Conservation (phyloP, 2,113 vertebrate species). For the Eulemur rufifrons region DNA sequence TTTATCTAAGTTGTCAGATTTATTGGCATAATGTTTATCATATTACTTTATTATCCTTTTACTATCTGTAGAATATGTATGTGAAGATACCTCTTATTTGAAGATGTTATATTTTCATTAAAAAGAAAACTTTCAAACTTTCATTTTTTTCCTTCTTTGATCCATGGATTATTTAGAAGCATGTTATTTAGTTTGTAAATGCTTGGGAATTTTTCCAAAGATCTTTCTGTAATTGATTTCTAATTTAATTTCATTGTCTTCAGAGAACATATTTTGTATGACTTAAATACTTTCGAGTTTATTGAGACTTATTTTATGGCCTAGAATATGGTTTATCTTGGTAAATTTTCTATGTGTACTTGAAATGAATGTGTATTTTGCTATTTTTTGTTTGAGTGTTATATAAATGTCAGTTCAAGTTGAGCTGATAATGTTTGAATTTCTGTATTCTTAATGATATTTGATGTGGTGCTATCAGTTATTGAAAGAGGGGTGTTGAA, state of each 20-base stretch:
- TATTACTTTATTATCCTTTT: background rate
- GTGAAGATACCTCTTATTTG: background rate
- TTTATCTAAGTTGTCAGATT: background rate
- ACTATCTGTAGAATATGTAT: background rate
- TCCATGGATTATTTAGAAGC: background rate
- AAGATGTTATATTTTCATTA: background rate
- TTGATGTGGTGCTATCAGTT: background rate
- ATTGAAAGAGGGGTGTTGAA: background rate
- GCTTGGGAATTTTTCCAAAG: background rate
- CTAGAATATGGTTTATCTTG: background rate
- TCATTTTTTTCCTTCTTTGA: background rate
- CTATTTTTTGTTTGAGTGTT: background rate
- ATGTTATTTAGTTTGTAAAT: background rate
- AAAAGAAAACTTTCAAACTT: background rate
- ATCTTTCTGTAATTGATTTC: background rate
- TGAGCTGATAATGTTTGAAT: background rate
- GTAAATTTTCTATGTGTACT: background rate
- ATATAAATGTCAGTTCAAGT: background rate
- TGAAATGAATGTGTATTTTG: background rate
- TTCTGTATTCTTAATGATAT: conserved; percentile 5
- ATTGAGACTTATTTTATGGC: background rate
- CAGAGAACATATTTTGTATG: too few relatives aligned
- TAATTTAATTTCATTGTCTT: background rate
- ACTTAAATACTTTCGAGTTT: background rate
- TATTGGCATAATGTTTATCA: background rate